Conservation (phyloP, 30 jellyfish, hydroid and myxozoan genomes). For the Cassiopea xamachana region DNA sequence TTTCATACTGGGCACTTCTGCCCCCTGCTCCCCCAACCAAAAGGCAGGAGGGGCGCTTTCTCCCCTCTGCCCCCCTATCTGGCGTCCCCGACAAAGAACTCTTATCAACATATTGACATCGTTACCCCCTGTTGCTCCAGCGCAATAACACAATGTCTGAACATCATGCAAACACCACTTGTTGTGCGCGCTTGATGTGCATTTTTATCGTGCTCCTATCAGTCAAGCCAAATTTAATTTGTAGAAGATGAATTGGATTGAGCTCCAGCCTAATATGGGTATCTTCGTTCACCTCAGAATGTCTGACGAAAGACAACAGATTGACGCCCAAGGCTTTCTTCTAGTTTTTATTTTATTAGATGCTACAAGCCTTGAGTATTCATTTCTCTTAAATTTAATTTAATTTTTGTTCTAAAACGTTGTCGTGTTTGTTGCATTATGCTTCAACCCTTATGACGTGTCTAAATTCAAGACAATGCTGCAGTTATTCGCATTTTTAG, state of each 20-base stretch:
- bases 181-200: constrained; percentile 3
- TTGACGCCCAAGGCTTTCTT: too few species aligned
- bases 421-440: not conserved
- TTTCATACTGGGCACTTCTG: too few species aligned
- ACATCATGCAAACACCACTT: not conserved
- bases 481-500: not conserved
- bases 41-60: too few species aligned
- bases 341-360: too few species aligned
- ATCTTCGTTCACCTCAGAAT: not conserved
- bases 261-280: not conserved
- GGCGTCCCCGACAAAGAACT: not conserved
- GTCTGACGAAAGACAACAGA: not conserved
- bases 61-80: too few species aligned
- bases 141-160: not conserved
- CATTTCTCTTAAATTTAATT: too few species aligned
- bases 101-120: not conserved
- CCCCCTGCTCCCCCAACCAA: too few species aligned
- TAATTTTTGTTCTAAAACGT: not conserved
- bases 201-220: not conserved
- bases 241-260: not conserved
- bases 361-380: too few species aligned
- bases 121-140: not conserved
- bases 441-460: not conserved
- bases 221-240: not conserved
- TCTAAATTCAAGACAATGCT: not conserved